Base-by-base conservation (phyloP, 1,140 invertebrate genomes). In the Mylabris phalerata region DNA sequence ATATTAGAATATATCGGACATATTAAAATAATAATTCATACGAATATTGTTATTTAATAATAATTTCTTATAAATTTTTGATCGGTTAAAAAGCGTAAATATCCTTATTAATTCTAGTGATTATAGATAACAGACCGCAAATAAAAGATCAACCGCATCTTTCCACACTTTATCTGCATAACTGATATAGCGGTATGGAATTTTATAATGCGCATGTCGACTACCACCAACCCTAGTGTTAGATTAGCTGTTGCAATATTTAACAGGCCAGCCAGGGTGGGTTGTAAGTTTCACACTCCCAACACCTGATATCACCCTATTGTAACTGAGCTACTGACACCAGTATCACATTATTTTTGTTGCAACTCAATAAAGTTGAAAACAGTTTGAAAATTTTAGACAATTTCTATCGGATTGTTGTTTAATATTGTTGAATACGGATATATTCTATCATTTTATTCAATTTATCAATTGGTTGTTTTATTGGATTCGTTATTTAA, bases 181-280 rank as follows among this genome's bases (percentile, higher is more conserved):
- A 63, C 59, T 63, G 57, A 63, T 63, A 60, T 51, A 49, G 50
- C 48, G 43, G 48, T 60, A 60, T 48, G 50, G 48, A 48, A 42
- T 56, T 44, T 38, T 38, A 41, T 11, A 24, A 43, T 57, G 57
- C 57, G 52, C 55, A 56, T 41, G 48, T 57, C 42, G 49, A 41
- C 41, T 55, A 39, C 47, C 57, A 50, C 57, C 58, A 51, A 55
- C 61, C 54, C 61, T 57, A 56, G 58, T 57, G 57, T 52, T 63
- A 63, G 61, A 60, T 63, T 63, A 63, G 61, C 61, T 60, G 47
- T 59, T 63, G 61, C 57, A 63, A 63, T 63, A 63, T 63, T 63
- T 63, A 63, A 59, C 50, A 63, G 58, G 44, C 48, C 27, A 60
- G 54, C 42, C 48, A 59, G 55, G 55, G 51, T 45, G 57, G 54